Evolutionary conservation across 2,888 invertebrate genomes (phyloP).

Genomic region (Oxytorus armatus): DNA sequence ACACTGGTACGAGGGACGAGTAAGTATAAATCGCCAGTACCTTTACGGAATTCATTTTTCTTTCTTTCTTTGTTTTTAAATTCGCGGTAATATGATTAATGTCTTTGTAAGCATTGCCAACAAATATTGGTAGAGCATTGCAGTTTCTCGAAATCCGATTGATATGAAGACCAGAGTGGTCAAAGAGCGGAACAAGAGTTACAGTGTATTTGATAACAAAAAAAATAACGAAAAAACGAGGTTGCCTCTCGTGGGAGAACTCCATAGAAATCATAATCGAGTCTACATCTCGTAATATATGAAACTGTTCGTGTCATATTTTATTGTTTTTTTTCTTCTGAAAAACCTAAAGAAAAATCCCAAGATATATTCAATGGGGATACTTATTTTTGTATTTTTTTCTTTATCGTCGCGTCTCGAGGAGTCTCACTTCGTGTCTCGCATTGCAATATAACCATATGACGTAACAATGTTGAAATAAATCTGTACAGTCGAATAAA

Average conservation of each 20-base stretch:
- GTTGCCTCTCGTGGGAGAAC: slow-evolving; percentile 14
- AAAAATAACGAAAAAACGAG: slow-evolving; percentile 23
- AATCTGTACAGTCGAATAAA: slow-evolving; percentile 76
- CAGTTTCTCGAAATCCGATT: slow-evolving; percentile 43
- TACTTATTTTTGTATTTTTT: slow-evolving; percentile 23
- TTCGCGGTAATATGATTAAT: slow-evolving; percentile 27
- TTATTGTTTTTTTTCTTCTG: slow-evolving; percentile 23
- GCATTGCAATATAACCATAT: slow-evolving; percentile 64
- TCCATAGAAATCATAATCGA: slow-evolving; percentile 22
- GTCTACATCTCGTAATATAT: slow-evolving; percentile 18
- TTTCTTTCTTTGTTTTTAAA: slow-evolving; percentile 19
- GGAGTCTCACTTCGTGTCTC: slow-evolving; percentile 51
- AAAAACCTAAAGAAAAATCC: slow-evolving; percentile 33
- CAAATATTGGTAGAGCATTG: slow-evolving; percentile 35
- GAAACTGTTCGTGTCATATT: slow-evolving; percentile 11
- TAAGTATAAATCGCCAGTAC: slow-evolving; percentile 70
- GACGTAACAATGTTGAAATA: slow-evolving; percentile 73
- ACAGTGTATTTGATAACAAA: neutral
- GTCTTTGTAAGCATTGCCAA: slow-evolving; percentile 7
- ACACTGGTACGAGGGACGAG: slow-evolving; percentile 64
- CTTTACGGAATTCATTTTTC: slow-evolving; percentile 54
- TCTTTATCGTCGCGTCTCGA: slow-evolving; percentile 25
- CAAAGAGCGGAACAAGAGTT: slow-evolving; percentile 19
- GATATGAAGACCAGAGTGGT: slow-evolving; percentile 44
- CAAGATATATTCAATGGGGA: slow-evolving; percentile 25